phyloP scores from a whole-genome alignment of 2,797 vertebrate species.

The Ispidina picta region DNA sequence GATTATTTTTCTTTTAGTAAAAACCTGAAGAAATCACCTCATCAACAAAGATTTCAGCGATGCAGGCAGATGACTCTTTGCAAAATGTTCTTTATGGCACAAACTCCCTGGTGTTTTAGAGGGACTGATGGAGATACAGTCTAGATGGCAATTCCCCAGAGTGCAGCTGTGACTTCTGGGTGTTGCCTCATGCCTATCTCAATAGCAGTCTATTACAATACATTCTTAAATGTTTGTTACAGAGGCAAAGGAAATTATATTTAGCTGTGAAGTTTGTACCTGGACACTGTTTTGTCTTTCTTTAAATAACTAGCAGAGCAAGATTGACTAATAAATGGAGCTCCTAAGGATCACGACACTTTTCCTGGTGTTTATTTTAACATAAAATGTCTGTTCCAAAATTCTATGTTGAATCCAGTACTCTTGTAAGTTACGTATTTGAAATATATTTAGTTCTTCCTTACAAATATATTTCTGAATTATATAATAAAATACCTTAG shows the following conservation, averaged over 20 bases:
- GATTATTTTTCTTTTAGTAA: background rate
- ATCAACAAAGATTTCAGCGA: background rate
- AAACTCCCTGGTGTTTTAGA: background rate
- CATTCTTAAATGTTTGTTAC: fast-evolving
- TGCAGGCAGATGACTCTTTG: background rate
- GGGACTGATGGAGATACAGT: background rate
- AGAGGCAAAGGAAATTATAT: background rate
- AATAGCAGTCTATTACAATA: background rate
- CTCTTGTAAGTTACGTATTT: background rate
- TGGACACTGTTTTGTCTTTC: background rate
- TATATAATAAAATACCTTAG: background rate
- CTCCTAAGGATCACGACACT: background rate
- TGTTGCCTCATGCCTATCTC: background rate
- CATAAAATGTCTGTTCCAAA: background rate
- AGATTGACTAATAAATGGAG: background rate
- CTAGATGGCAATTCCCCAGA: background rate
- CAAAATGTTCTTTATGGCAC: background rate
- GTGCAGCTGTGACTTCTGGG: background rate
- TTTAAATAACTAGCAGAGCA: background rate
- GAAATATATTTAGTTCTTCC: background rate
- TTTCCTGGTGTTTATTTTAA: background rate
- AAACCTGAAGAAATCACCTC: no score
- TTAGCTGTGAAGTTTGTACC: background rate
- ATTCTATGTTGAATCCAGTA: background rate
- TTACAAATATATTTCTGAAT: background rate